Evolutionary conservation across 2,113 vertebrate genomes (phyloP).

Genomic region (Uria aalge): DNA sequence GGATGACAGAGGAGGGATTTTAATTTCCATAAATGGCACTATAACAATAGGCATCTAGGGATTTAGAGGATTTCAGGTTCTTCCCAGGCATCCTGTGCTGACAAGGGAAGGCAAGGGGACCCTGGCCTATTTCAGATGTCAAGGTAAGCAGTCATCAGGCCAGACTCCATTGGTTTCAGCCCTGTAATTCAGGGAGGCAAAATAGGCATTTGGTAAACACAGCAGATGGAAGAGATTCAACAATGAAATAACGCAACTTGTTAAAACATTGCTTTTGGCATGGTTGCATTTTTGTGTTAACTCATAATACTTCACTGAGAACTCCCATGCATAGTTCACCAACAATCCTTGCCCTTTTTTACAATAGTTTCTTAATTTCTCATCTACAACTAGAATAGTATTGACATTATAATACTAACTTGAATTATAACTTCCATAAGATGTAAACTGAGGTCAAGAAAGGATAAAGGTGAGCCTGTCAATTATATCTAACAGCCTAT

Average conservation of each 20-base stretch:
- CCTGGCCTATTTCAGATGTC: not conserved
- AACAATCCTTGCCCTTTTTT: not conserved
- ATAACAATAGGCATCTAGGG: not conserved
- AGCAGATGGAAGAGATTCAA: not conserved
- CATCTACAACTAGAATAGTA: not conserved
- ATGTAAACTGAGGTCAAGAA: not conserved
- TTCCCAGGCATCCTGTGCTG: not conserved
- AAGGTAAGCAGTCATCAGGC: not conserved
- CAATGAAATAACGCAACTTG: not conserved
- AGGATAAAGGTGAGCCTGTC: constrained; percentile 4
- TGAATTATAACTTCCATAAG: not conserved
- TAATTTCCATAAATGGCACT: not conserved
- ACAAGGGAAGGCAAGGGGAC: not conserved
- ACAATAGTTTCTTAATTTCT: not conserved
- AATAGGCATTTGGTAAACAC: not conserved
- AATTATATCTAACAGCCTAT: not conserved
- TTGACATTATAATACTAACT: not conserved
- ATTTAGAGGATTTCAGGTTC: not conserved
- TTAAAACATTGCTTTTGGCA: not conserved
- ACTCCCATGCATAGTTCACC: not conserved
- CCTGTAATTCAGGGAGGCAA: not conserved
- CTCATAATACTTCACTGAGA: not conserved
- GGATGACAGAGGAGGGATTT: not conserved
- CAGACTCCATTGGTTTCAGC: not conserved
- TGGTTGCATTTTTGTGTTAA: not conserved